phyloP scores from a whole-genome alignment of 2,113 vertebrate species.

The Myotis brandtii region DNA sequence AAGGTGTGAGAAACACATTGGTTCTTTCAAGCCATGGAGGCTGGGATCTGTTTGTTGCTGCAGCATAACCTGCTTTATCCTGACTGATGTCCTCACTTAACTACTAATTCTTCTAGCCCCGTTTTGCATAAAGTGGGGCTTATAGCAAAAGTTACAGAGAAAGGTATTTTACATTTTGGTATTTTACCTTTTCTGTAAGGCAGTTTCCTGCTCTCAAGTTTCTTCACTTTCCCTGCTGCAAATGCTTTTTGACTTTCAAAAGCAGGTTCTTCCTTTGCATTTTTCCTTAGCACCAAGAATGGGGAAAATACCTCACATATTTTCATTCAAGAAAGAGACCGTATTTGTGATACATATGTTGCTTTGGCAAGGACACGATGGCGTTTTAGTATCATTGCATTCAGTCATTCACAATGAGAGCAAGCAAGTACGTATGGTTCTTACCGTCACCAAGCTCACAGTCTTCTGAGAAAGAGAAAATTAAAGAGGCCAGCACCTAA shows the following conservation, averaged over 20 bases:
- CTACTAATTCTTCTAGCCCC: neutral
- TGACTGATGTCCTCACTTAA: neutral
- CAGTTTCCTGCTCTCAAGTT: neutral
- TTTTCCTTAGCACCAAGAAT: conserved; percentile 28
- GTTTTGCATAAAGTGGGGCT: neutral
- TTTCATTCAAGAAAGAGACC: neutral
- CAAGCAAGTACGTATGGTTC: neutral
- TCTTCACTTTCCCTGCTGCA: neutral
- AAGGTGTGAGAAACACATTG: neutral
- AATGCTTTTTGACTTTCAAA: neutral
- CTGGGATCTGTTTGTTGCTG: neutral
- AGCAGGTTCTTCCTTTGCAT: conserved; percentile 70
- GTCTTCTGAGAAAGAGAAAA: neutral
- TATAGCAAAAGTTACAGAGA: neutral
- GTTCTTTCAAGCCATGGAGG: neutral
- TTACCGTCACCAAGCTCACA: neutral
- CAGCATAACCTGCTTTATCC: neutral
- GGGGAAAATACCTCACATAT: neutral
- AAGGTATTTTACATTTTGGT: neutral
- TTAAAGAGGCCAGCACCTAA: neutral
- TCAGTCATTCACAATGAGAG: neutral
- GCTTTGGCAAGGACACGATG: neutral
- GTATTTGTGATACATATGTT: accelerated
- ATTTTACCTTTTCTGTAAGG: neutral
- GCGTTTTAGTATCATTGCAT: neutral